Base-by-base conservation (phyloP, 2,888 invertebrate species). In the Acrobeloides nanus region DNA sequence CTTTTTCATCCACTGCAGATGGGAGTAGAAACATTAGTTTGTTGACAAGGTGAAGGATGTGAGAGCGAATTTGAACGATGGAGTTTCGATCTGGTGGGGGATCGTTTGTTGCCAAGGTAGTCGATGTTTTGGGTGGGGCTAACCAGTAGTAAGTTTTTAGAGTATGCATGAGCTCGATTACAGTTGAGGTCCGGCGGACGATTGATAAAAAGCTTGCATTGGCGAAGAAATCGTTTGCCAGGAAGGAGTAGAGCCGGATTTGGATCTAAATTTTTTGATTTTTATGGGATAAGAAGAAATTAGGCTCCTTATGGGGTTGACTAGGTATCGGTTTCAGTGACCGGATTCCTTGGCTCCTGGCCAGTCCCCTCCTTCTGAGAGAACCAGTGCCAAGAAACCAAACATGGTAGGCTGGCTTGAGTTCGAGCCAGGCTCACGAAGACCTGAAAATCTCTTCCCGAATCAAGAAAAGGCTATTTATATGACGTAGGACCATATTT, bases 61-160 rank as follows among this genome's bases (percentile, higher is more conserved):
- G 44, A 7, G 29, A 23, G n/a, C 57, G 49, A 21, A 57, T 47
- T 29, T 47, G 49, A 24, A 59, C 56, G 17, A 57, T 37, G 8
- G 55, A 23, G 15, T 44, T 21, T 34, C 48, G 25, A 10, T 35
- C 26, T 15, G 40, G 42, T 31, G 25, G 47, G n/a, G n/a, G n/a
- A n/a, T n/a, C n/a, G n/a, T n/a, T n/a, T n/a, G n/a, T n/a, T n/a
- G n/a, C n/a, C n/a, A n/a, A 52, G 21, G 46, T 47, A 3, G 59
- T 58, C 5, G 54, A 47, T 0, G 87, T 83, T 59, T 87, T 81
- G 1, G 97, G 95, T 80, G 90, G 90, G 51, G 87, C 85, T 37
- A 97, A 88, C 95, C 95, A 99, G 76, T 97, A 97, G 79, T 95
- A 97, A 77, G 89, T 93, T 79, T 97, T 97, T 56, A 99, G 81